Evolutionary conservation across 2,797 vertebrate species (phyloP).

Genomic region (Eospalax fontanierii): DNA sequence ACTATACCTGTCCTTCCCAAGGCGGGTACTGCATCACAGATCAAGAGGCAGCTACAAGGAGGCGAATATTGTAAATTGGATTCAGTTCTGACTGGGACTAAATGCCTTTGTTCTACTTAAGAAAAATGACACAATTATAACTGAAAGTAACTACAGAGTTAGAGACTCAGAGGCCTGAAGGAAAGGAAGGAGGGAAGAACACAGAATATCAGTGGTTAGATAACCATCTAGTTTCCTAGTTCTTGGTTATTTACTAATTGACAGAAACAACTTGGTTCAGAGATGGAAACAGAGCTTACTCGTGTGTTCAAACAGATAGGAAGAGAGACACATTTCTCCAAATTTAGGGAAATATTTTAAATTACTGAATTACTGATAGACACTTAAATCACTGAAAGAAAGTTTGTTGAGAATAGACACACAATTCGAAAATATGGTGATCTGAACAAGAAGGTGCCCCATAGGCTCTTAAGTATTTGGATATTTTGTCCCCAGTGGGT

Average conservation of each 20-base stretch:
- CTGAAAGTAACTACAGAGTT: slow-evolving; percentile 1
- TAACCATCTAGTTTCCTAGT: not conserved
- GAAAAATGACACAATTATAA: slow-evolving; percentile 1
- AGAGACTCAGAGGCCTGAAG: not conserved
- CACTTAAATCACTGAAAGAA: not conserved
- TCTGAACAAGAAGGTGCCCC: too few species aligned
- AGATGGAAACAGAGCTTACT: not conserved
- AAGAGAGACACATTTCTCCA: not conserved
- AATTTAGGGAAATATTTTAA: not conserved
- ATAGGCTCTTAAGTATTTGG: too few species aligned
- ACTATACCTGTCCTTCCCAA: not conserved
- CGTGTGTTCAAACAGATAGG: not conserved
- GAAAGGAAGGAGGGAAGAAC: not conserved
- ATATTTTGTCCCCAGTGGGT: too few species aligned
- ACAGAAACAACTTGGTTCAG: not conserved
- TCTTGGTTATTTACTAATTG: not conserved
- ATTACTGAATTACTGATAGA: not conserved
- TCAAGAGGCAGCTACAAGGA: not conserved
- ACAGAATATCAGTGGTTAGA: not conserved
- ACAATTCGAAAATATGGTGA: too few species aligned
- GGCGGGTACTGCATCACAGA: not conserved
- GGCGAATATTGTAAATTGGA: not conserved
- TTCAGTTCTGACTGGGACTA: not conserved
- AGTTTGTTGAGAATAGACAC: not conserved
- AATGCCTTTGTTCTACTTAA: not conserved